Base-by-base conservation (phyloP, 2,797 vertebrate genomes). In the Cephalopachus bancanus region DNA sequence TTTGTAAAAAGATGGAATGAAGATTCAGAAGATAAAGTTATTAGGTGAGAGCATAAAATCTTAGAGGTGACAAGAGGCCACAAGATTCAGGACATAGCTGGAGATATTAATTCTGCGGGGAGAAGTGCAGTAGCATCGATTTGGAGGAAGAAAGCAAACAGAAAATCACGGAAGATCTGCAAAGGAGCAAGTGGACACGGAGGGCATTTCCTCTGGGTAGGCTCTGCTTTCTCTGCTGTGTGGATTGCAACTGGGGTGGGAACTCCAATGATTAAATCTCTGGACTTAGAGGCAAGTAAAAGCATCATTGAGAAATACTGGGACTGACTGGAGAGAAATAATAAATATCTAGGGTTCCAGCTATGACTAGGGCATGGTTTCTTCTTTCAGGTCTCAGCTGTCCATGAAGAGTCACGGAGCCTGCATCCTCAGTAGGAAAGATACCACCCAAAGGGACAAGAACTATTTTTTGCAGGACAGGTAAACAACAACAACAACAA, bases 121-220 rank as follows among this genome's bases (percentile, higher is more conserved):
- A 20, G 19, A 17, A 15, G 5, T 11, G 17, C 33, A 53, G 22
- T 6, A 10, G 62, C 5, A 1, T 1, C 20, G 17, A 14, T 2
- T 3, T 30, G 16, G 51, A 49, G 75, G 53, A 69, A 59, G 7
- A 14, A 72, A 60, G 19, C 30, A 8, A 17, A 12, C 60, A 75
- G n/a, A 8, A 17, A 10, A 22, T 26, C 11, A 4, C 11, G n/a
- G 14, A 12, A 7, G 7, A 49, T 10, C 19, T 44, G 14, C 30
- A 0, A 17, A 0, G 26, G 16, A 33, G 24, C 11, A 44, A 6
- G 7, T 0, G 16, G 62, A 49, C 12, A 1, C 0, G 0, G 22
- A 33, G 22, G 30, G 3, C 20, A 1, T 55, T 9, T 30, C 62
- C 44, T 30, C 22, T 0, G 1, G 19, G 17, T 2, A 10, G 26